Evolutionary conservation across 2,113 vertebrate genomes (phyloP), one percentile per base, ranked within the genome.

Genomic region (Tautogolabrus adspersus): DNA sequence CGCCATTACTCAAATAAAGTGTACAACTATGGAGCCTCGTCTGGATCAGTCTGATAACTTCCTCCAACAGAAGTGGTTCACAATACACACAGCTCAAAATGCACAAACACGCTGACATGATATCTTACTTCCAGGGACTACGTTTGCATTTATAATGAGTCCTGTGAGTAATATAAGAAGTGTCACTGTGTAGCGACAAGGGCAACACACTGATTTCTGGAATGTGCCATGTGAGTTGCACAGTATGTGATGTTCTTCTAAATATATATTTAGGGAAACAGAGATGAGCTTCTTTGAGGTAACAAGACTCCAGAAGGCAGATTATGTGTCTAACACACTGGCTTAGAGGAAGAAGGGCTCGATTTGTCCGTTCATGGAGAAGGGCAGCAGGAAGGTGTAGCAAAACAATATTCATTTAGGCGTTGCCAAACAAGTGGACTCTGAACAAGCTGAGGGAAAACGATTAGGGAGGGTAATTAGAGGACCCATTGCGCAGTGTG

Each of bases 251-350:
- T 88, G 85, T 72, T 76, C 86, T 92, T 94, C 91, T 94, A 94
- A 92, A 92, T 92, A 93, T 93, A 94, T 85, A 91, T 75, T 75
- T 75, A 55, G 75, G 83, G 88, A 87, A 93, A 89, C 73, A 78
- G 83, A 91, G 91, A 90, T 87, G 83, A 87, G 87, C 87, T 92
- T 83, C 89, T 91, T 90, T 62, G 73, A 89, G 83, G 90, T 88
- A 91, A 92, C 73, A 62, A 93, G 88, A 85, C 88, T 74, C 58
- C 61, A 84, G 71, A 87, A 71, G 74, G 74, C 77, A 70, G 83
- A 86, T 91, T 79, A 37, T 69, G 69, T 89, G 71, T 86, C 87
- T 89, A 75, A 38, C 79, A 81, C 79, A 78, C 46, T 26, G 37
- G 57, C 58, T 65, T 65, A 72, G 66, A 62, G 71, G 51, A 55